These are phyloP conservation scores for Andrena cerasifolii DNA, from an alignment of 1,140 invertebrate genomes.

Conservation along the genomic window DNA sequence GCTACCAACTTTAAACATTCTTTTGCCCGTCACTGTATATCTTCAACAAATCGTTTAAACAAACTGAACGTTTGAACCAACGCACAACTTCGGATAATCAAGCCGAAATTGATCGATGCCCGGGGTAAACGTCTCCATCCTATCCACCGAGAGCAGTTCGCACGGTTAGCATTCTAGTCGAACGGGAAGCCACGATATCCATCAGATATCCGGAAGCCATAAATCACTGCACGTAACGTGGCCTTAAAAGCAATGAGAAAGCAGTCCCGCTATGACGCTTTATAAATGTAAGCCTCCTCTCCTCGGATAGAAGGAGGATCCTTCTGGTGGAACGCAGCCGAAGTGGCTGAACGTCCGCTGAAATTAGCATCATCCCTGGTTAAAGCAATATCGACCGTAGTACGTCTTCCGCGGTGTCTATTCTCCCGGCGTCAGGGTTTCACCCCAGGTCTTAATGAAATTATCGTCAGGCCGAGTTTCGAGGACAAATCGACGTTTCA, in stretches of 20 bases:
- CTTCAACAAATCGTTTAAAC: too few relatives aligned
- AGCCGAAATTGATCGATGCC: too few relatives aligned
- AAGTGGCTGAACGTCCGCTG: constrained; percentile 52
- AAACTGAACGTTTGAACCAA: too few relatives aligned
- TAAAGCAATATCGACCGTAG: constrained; percentile 64
- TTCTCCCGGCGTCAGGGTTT: constrained; percentile 21
- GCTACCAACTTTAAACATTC: too few relatives aligned
- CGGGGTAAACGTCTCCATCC: neutral
- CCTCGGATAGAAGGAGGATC: constrained; percentile 28
- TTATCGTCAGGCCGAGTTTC: constrained; percentile 76
- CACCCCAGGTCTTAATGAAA: constrained; percentile 73
- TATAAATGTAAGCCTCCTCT: constrained; percentile 43
- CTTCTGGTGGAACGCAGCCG: constrained; percentile 3
- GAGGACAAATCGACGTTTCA: constrained; percentile 82
- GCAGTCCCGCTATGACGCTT: constrained; percentile 16
- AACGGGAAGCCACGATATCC: constrained; percentile 22
- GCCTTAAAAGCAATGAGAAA: constrained; percentile 29
- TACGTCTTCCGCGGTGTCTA: constrained; percentile 31
- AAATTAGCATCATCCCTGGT: constrained; percentile 67
- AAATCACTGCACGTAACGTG: constrained; percentile 26
- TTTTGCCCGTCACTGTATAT: too few relatives aligned
- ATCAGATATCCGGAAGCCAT: constrained; percentile 18
- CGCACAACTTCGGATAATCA: too few relatives aligned
- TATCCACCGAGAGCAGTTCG: neutral
- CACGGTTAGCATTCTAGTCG: neutral